Base-by-base conservation (phyloP, 2,888 invertebrate species). In the Sphaerophoria rueppellii region DNA sequence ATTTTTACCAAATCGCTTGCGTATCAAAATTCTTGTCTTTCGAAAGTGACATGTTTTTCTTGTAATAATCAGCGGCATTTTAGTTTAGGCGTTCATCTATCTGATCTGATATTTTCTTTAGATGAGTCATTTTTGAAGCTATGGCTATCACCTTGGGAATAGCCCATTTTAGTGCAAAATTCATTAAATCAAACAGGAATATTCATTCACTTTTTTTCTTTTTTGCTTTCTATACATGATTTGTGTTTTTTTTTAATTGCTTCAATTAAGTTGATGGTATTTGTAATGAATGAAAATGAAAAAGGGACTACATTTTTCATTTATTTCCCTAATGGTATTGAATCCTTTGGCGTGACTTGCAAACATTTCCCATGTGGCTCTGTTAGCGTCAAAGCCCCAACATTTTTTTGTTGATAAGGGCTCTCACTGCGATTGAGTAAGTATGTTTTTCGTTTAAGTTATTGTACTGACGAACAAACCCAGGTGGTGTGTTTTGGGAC, bases 231-330 rank as follows among this genome's bases (percentile, higher is more conserved):
- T 35, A 24, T 24, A 11, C 37, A 67, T n/a, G 34, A 35, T 65
- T 65, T 32, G 37, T 50, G 65, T 48, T 75, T 65, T 48, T 71
- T 77, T 77, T 72, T 77, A 82, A 82, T 82, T 78, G 78, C 57
- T 43, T 43, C 82, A 78, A 82, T 82, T 70, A 82, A 78, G 61
- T 82, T 78, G 69, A 78, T 82, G 82, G 73, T 69, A 73, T 78
- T 69, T 61, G 63, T 82, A 70, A 82, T 63, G 78, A 54, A 32
- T 60, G 9, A 32, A 67, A 55, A 40, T 7, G 9, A 40, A 40
- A 40, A 40, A 40, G 40, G 24, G 24, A 24, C 24, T 24, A 24
- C 24, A 24, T 2, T 2, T 73, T 24, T 54, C 67, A 73, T 65
- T 2, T 12, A 50, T 77, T 60, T 60, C 43, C 48, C 50, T 77